These are phyloP conservation scores for Bettongia penicillata DNA, from an alignment of 2,113 vertebrate genomes.

Conservation along the genomic window DNA sequence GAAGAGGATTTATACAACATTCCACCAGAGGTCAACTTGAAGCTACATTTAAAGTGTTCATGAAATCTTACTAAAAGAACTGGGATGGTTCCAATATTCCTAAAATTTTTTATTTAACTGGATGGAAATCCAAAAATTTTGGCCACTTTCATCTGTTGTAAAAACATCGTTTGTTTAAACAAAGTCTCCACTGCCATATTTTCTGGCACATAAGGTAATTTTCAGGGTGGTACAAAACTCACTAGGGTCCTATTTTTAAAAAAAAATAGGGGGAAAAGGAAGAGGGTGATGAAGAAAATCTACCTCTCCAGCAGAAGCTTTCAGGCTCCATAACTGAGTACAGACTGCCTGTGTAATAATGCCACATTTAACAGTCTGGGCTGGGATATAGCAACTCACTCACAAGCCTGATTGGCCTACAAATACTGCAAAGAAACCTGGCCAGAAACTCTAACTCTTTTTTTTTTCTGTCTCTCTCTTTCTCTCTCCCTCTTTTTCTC, in stretches of 20 bases:
- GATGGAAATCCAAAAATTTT: slow-evolving; percentile 72
- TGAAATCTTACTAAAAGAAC: slow-evolving; percentile 78
- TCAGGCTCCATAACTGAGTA: slow-evolving; percentile 56
- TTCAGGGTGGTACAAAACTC: slow-evolving; percentile 65
- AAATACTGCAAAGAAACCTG: slow-evolving; percentile 73
- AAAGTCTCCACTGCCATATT: slow-evolving; percentile 76
- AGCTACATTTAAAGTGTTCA: slow-evolving; percentile 64
- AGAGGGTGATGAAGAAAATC: slow-evolving; percentile 48
- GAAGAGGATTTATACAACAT: slow-evolving; percentile 65
- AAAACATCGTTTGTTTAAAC: slow-evolving; percentile 81
- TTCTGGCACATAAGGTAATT: slow-evolving; percentile 75
- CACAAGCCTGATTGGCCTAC: slow-evolving; percentile 59
- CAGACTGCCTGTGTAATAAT: slow-evolving; percentile 31
- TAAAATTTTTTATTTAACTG: slow-evolving; percentile 59
- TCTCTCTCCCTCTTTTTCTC: not conserved
- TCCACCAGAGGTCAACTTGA: slow-evolving; percentile 68
- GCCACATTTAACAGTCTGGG: slow-evolving; percentile 47
- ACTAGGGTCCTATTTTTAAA: slow-evolving; percentile 61
- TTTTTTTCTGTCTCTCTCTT: too few relatives aligned
- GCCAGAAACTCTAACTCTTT: slow-evolving; percentile 56
- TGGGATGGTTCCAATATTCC: slow-evolving; percentile 75
- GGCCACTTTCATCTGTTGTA: slow-evolving; percentile 82
- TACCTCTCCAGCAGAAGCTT: slow-evolving; percentile 54
- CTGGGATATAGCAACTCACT: slow-evolving; percentile 49
- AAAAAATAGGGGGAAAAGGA: slow-evolving; percentile 28